Percentiles rank a stretch among this genome's conserved stretches.
Conservation (phyloP, 2,113 vertebrate genomes). For the Neogale vison region DNA sequence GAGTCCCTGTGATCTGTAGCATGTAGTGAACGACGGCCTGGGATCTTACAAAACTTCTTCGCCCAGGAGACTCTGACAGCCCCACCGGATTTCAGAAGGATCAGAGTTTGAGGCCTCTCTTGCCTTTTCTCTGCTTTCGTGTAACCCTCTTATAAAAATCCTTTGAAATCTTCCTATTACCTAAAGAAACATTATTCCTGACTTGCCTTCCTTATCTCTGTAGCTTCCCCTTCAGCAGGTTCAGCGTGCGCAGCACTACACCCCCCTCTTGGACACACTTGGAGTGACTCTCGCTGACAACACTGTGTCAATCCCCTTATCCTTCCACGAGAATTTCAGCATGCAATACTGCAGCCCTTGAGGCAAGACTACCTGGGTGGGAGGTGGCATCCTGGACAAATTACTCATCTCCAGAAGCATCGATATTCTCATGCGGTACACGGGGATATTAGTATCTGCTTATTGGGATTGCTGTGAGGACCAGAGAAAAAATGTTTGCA, state of each 20-base stretch:
- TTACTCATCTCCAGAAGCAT: not conserved
- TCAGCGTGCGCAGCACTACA: not conserved
- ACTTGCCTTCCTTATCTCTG: not conserved
- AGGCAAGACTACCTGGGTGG: not conserved
- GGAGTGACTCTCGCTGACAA: not conserved
- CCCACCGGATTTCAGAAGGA: not conserved
- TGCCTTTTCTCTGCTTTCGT: not conserved
- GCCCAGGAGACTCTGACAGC: not conserved
- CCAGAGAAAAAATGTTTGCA: not conserved
- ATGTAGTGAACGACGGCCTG: not conserved
- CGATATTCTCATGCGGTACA: not conserved
- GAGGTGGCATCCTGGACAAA: not conserved
- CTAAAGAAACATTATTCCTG: not conserved
- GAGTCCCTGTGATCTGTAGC: not conserved
- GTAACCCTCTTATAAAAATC: not conserved
- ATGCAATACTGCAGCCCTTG: not conserved
- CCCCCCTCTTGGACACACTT: not conserved
- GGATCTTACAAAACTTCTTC: not conserved
- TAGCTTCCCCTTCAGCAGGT: not conserved
- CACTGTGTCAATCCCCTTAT: not conserved
- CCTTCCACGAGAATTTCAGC: not conserved
- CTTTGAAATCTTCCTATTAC: not conserved
- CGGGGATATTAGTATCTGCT: not conserved
- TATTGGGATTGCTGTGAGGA: not conserved
- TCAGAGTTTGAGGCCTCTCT: not conserved